These are phyloP conservation scores for Glyptemys insculpta DNA, from an alignment of 2,797 vertebrate genomes.

Conservation along the genomic window DNA sequence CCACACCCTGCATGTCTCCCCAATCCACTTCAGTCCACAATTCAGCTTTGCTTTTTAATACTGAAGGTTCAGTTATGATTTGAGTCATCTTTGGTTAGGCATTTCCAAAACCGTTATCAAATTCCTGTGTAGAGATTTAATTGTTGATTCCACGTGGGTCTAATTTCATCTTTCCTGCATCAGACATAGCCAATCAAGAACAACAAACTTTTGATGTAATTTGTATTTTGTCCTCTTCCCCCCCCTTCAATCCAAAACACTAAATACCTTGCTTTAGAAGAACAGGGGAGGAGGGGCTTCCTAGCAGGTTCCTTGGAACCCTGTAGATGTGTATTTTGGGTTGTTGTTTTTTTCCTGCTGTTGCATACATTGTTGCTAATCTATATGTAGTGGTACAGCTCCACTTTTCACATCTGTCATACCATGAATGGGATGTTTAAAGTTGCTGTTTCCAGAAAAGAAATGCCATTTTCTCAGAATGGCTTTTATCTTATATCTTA, in stretches of 20 bases:
- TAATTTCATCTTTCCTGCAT: slow-evolving; percentile 70
- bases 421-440: slow-evolving; percentile 45
- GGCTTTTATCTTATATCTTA: slow-evolving; percentile 28
- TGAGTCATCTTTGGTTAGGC: slow-evolving; percentile 63
- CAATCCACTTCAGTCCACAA: slow-evolving; percentile 14
- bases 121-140: slow-evolving; percentile 68
- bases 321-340: not conserved
- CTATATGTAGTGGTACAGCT: not conserved
- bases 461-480: slow-evolving; percentile 20
- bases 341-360: not conserved
- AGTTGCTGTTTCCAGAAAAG: not conserved
- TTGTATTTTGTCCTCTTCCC: slow-evolving; percentile 46
- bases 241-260: slow-evolving; percentile 22
- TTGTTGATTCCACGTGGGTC: slow-evolving; percentile 50
- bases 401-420: not conserved
- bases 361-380: slow-evolving; percentile 24
- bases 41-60: not conserved
- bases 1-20: not conserved
- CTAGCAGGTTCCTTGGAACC: slow-evolving; percentile 6
- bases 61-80: slow-evolving; percentile 30
- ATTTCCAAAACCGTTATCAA: slow-evolving; percentile 63
- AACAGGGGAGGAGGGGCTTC: slow-evolving; percentile 9
- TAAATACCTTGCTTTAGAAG: slow-evolving; percentile 48
- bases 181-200: slow-evolving; percentile 65
- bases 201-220: slow-evolving; percentile 55